Evolutionary conservation across 2,113 vertebrate species (phyloP), one percentile per base, ranked within the genome.

Genomic region (Periophthalmus modestus): DNA sequence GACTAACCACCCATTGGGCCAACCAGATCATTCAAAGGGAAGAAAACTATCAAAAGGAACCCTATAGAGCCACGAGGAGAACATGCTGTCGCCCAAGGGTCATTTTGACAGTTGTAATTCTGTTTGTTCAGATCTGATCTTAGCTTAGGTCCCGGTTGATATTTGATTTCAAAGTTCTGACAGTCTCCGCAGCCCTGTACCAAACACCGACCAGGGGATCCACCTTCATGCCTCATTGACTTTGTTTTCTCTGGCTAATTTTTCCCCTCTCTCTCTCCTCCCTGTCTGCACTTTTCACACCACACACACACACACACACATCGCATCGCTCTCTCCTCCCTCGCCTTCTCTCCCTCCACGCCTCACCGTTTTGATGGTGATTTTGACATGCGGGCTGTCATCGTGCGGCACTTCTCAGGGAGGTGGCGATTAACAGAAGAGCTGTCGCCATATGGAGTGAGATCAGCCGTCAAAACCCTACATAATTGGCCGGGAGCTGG

Each of bases 201-300:
- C 71, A 71, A 83, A 75, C 79, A 82, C 76, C 77, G 71, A 72
- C 88, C 84, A 86, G 83, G 82, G 87, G 86, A 87, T 81, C 88
- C 91, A 92, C 89, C 91, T 92, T 93, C 91, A 93, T 78, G 89
- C 85, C 90, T 91, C 92, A 93, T 92, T 93, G 91, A 91, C 84
- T 92, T 91, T 91, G 92, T 94, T 93, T 93, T 93, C 90, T 88
- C 90, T 90, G 81, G 82, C 89, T 91, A 91, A 93, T 93, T 92
- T 91, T 84, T 80, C n/a, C n/a, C n/a, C n/a, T 5, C 23, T 69
- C 84, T 80, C 87, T 91, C 87, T 92, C 85, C 83, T 86, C 78
- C 47, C 79, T 81, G 55, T 74, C 88, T 78, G 54, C 79, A 86
- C 69, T 79, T 82, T 79, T 68, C 81, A 78, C 68, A 70, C 77